Percentiles rank a stretch among this genome's conserved stretches.
Evolutionary conservation across 92 coral and sea anemone species (phyloP).

Genomic region (Phenganax stokvisi): DNA sequence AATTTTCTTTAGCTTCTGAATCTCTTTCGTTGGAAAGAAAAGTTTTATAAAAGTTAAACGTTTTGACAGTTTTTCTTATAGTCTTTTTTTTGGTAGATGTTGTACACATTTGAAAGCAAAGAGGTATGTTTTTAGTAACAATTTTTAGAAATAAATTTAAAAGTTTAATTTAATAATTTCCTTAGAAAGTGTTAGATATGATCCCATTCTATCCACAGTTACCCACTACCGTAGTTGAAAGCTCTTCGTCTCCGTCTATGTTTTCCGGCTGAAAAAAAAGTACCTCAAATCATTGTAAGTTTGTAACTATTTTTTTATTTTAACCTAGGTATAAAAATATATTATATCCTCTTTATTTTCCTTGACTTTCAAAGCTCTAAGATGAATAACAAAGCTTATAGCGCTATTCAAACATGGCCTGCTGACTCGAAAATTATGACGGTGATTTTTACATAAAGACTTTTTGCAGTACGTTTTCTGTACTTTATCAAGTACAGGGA

Average conservation of each 20-base stretch:
- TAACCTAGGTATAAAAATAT: neutral
- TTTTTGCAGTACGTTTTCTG: neutral
- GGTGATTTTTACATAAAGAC: neutral
- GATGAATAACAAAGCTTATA: conserved; percentile 7
- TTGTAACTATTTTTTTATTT: neutral
- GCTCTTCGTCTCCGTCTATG: too few relatives aligned
- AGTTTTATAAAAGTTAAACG: neutral
- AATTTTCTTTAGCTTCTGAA: neutral
- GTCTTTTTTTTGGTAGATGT: too few relatives aligned
- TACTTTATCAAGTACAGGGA: neutral
- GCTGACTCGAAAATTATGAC: neutral
- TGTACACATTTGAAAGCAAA: too few relatives aligned
- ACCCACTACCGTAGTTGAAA: too few relatives aligned
- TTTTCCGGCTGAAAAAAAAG: neutral
- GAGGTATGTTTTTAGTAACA: neutral
- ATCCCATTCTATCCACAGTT: too few relatives aligned
- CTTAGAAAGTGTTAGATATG: too few relatives aligned
- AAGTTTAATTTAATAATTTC: neutral
- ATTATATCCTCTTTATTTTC: neutral
- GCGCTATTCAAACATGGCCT: neutral
- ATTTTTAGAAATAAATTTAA: neutral
- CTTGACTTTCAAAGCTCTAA: neutral
- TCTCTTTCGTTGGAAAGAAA: neutral
- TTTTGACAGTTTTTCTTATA: too few relatives aligned
- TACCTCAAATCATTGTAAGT: neutral